Conservation (phyloP, 1,140 invertebrate genomes). For the Drosophila seguyi region DNA sequence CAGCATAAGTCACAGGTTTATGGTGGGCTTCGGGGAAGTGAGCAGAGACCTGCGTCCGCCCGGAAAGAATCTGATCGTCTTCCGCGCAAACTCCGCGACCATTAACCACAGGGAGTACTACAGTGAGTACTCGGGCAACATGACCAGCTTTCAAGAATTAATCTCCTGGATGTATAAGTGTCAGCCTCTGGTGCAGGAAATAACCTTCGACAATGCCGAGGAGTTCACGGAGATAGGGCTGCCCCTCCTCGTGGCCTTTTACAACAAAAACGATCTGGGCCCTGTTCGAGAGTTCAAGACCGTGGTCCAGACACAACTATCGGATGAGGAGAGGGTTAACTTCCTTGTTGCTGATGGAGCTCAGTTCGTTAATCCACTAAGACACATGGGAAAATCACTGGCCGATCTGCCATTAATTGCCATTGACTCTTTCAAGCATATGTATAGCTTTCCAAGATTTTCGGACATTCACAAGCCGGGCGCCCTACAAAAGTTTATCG, state of each 20-base stretch:
- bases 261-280: conserved; percentile 24
- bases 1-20: conserved; percentile 87
- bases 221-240: conserved; percentile 39
- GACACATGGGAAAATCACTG: conserved; percentile 40
- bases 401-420: conserved; percentile 52
- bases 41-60: neutral
- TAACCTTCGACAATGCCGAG: conserved; percentile 69
- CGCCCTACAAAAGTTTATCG: conserved; percentile 42
- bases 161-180: conserved; percentile 35
- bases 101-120: conserved; percentile 3
- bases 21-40: conserved; percentile 95
- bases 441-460: conserved; percentile 50
- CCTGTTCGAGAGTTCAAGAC: conserved; percentile 34
- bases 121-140: conserved; percentile 31
- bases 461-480: conserved; percentile 50
- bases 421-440: conserved; percentile 58
- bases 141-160: conserved; percentile 9
- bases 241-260: conserved; percentile 56
- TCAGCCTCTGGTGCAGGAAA: conserved; percentile 25
- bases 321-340: conserved; percentile 18
- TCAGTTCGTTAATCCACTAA: conserved; percentile 33
- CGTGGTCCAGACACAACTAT: conserved; percentile 4
- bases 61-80: conserved; percentile 27
- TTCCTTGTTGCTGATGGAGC: conserved; percentile 46
- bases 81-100: neutral